Evolutionary conservation across 2,888 invertebrate genomes (phyloP).

Genomic region (Barypeithes pellucidus): DNA sequence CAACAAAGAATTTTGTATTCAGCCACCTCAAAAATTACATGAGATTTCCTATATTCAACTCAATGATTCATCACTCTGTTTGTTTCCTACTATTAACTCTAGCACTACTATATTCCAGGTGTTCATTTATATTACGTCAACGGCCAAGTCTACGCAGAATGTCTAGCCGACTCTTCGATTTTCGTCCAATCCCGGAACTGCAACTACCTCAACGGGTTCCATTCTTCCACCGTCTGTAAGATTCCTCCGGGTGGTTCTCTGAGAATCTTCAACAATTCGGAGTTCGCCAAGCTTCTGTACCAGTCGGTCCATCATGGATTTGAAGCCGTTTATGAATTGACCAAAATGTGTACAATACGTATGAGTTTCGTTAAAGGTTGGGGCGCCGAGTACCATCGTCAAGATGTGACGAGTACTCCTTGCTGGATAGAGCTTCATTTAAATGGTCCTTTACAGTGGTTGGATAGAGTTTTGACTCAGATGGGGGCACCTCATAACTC

Average conservation of each 20-base stretch:
- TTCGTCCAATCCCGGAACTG: constrained; percentile 99
- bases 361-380: constrained; percentile 99
- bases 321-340: constrained; percentile 98
- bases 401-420: constrained; percentile 98
- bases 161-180: constrained; percentile 96
- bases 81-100: too few relatives aligned
- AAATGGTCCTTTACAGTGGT: constrained; percentile 98
- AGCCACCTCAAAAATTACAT: too few relatives aligned
- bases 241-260: constrained; percentile 97
- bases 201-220: constrained; percentile 98
- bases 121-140: constrained; percentile 82
- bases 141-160: constrained; percentile 98
- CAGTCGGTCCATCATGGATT: constrained; percentile 99
- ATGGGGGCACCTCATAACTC: constrained; percentile 99
- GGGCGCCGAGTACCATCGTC: constrained; percentile 99
- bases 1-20: too few relatives aligned
- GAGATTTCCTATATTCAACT: too few relatives aligned
- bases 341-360: constrained; percentile 99
- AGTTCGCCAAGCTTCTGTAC: constrained; percentile 94
- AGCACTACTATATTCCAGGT: constrained; percentile 76
- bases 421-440: constrained; percentile 99
- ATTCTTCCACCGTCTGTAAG: constrained; percentile 99
- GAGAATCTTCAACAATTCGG: constrained; percentile 98
- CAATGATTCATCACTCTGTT: too few relatives aligned
- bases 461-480: constrained; percentile 97